These are phyloP conservation scores for Melanocharis versteri DNA, from an alignment of 2,113 vertebrate species.

Conservation along the genomic window DNA sequence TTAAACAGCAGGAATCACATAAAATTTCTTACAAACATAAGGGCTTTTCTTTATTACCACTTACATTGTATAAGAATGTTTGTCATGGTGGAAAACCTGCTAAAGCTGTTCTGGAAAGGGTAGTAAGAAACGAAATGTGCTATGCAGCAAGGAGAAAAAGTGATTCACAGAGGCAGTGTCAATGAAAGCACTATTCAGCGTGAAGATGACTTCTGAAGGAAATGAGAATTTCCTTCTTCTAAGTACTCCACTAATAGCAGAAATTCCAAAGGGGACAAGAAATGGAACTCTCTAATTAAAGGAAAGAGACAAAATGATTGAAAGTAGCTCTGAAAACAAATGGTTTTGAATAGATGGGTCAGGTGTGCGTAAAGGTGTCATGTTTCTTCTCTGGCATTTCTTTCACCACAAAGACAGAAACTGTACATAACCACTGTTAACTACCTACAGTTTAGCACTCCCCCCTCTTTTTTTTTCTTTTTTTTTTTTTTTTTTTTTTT, in stretches of 20 bases:
- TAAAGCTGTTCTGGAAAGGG: background rate
- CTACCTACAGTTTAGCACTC: slow-evolving; percentile 54
- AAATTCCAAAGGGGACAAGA: background rate
- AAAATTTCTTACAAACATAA: background rate
- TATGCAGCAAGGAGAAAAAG: background rate
- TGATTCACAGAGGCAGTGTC: background rate
- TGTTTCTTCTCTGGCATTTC: background rate
- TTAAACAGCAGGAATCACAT: background rate
- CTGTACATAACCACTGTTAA: slow-evolving; percentile 61
- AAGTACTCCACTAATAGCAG: background rate
- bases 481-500: background rate
- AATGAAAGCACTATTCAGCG: background rate
- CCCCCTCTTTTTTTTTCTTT: too few relatives aligned
- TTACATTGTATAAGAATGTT: background rate
- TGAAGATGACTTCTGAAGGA: background rate
- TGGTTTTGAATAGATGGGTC: slow-evolving; percentile 1
- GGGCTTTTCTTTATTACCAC: background rate
- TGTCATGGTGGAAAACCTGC: background rate
- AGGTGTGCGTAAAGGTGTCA: slow-evolving; percentile 11
- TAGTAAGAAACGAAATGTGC: background rate
- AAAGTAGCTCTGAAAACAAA: background rate
- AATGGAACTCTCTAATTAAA: background rate
- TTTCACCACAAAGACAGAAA: slow-evolving; percentile 17
- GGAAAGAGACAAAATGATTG: background rate
- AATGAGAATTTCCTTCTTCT: background rate